Evolutionary conservation across 2,113 vertebrate species (phyloP), one percentile per base, ranked within the genome.

Genomic region (Cisticola juncidis): DNA sequence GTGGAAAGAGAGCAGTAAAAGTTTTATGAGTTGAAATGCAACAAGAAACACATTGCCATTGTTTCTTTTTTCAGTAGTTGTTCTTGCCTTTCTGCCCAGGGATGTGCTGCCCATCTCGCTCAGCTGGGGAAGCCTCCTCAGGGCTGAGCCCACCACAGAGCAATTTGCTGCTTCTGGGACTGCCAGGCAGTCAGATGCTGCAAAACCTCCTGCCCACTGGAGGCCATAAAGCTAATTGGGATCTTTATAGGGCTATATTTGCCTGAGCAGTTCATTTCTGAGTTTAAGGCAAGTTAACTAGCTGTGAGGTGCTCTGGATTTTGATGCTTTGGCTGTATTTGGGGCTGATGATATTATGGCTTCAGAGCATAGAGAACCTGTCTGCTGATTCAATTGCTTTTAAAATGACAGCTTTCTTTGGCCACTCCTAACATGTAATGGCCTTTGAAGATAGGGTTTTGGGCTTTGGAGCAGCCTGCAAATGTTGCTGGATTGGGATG

Each of bases 381-480:
- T 60, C 40, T 58, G 38, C 42, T 86, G 35, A 53, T 85, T 56
- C 36, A 76, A 36, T 19, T 80, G 50, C 8, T 45, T 86, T 86
- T 68, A 29, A 11, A 6, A 6, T 10, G 6, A 25, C 3, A 23
- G 2, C n/a, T 81, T 88, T 44, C n/a, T 53, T 72, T 47, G 20
- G 9, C 54, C 28, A 14, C 5, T 61, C 60, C 26, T 85, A 69
- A 56, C 2, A 36, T 0, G 0, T 53, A 8, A 36, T 33, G 31
- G 18, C 70, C 16, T 29, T 81, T 33, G 51, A 38, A 78, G 56
- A 45, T 26, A 8, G 0, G 0, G 9, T 20, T 90, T 80, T 28
- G 29, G 38, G 42, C 50, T 64, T 86, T 84, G 54, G 48, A 76
- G 11, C 25, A 80, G 25, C 29, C 28, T 42, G 12, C n/a, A 58